Evolutionary conservation across 2,888 invertebrate species (phyloP).

Genomic region (Ashinkailepas kermadecensis): DNA sequence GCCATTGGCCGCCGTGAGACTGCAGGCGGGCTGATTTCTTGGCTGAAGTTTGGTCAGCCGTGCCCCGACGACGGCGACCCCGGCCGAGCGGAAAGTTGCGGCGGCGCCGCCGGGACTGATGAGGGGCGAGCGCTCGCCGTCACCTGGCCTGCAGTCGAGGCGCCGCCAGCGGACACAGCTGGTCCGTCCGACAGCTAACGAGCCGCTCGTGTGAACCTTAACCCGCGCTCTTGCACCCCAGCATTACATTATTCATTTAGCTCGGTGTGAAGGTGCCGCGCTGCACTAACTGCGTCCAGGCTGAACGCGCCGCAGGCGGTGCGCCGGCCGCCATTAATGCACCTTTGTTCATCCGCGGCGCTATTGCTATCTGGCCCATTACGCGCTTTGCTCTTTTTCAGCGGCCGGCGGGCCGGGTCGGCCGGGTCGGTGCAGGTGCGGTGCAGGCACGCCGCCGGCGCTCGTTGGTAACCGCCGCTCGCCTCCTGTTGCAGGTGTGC

Average conservation of each 20-base stretch:
- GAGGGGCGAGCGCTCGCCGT: no score
- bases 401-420: not conserved
- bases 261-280: conserved; percentile 5
- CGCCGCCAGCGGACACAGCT: not conserved
- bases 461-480: not conserved
- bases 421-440: not conserved
- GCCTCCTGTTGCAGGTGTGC: not conserved
- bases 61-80: no score
- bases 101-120: no score
- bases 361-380: not conserved
- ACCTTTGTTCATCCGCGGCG: not conserved
- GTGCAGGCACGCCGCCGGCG: not conserved
- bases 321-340: not conserved
- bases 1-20: no score
- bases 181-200: not conserved
- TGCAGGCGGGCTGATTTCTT: no score
- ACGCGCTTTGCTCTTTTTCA: not conserved
- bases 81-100: no score
- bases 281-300: not conserved
- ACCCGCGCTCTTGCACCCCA: not conserved
- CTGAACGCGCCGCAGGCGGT: not conserved
- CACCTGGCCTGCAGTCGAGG: no score
- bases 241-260: conserved; percentile 6
- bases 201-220: not conserved
- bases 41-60: no score